A percentile compares a stretch with the other conserved stretches of the same genome.
Evolutionary conservation across 2,113 vertebrate species (phyloP).

Genomic region (Ictalurus furcatus): DNA sequence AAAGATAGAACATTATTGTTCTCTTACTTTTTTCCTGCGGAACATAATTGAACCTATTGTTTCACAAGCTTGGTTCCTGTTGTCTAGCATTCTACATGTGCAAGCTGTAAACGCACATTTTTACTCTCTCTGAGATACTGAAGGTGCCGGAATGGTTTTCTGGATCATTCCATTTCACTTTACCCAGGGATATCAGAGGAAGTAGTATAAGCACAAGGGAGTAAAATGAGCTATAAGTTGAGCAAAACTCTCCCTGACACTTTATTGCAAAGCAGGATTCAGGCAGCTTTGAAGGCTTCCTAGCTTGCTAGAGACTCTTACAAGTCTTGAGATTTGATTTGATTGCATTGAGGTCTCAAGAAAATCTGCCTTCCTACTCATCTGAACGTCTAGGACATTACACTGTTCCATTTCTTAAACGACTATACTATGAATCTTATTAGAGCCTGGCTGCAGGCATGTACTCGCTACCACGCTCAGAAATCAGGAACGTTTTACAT

Average conservation of each 20-base stretch:
- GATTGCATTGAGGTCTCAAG: not conserved
- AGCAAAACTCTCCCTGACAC: conserved; percentile 45
- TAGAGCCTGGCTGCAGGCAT: not conserved
- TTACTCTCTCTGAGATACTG: not conserved
- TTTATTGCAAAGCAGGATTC: conserved; percentile 11
- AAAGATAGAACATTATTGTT: not conserved
- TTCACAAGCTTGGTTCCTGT: not conserved
- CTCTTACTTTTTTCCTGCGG: not conserved
- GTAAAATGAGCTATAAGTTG: conserved; percentile 61
- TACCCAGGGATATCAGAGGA: conserved; percentile 50
- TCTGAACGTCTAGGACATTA: not conserved
- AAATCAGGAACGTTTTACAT: not conserved
- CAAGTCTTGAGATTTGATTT: conserved; percentile 50
- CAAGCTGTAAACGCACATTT: not conserved
- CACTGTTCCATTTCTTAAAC: not conserved
- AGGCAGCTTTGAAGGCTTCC: conserved; percentile 52
- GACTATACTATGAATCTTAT: conserved; percentile 1
- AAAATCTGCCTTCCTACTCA: not conserved
- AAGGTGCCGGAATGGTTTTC: not conserved
- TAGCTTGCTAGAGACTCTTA: not conserved
- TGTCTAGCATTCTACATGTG: not conserved
- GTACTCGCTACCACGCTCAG: not conserved
- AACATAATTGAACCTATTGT: not conserved
- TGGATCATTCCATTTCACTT: not conserved
- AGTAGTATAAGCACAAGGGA: conserved; percentile 22